Percentiles rank a stretch among this genome's conserved stretches.
These are phyloP conservation scores for Phoxinus phoxinus DNA, from an alignment of 2,113 vertebrate genomes.

Conservation along the genomic window DNA sequence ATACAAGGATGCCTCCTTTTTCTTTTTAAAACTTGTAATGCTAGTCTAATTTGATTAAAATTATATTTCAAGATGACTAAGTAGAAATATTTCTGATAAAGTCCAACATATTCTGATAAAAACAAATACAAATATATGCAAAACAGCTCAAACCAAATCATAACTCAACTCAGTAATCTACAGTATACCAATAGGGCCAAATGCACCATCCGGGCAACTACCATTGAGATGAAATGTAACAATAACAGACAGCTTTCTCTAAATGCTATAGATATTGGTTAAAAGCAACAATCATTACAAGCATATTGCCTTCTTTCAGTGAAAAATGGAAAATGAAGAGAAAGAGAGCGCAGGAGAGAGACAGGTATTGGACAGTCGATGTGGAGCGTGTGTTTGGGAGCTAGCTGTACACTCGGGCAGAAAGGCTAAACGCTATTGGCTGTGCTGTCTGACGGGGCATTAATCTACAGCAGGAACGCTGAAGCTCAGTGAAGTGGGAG, in stretches of 20 bases:
- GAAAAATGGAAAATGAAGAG: not conserved
- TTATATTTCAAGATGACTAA: not conserved
- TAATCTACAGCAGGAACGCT: slow-evolving; percentile 24
- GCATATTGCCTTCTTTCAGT: not conserved
- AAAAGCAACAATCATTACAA: not conserved
- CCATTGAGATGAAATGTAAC: not conserved
- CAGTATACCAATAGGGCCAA: not conserved
- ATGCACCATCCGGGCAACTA: not conserved
- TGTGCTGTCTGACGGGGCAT: slow-evolving; percentile 25
- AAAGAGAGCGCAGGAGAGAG: not conserved
- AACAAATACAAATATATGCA: not conserved
- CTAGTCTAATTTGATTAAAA: too few species aligned
- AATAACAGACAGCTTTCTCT: not conserved
- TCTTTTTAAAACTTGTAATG: not conserved
- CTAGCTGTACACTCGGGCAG: not conserved
- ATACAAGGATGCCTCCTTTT: not conserved
- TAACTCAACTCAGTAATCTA: not conserved
- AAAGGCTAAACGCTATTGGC: slow-evolving; percentile 25
- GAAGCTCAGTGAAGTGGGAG: slow-evolving; percentile 36
- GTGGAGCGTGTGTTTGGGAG: not conserved
- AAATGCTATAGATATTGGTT: not conserved
- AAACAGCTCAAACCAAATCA: not conserved
- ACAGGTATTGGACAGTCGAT: not conserved
- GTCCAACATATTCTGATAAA: not conserved
- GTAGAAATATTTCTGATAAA: not conserved